These are phyloP conservation scores for Noctua pronuba DNA, from an alignment of 2,888 invertebrate species.

Conservation along the genomic window DNA sequence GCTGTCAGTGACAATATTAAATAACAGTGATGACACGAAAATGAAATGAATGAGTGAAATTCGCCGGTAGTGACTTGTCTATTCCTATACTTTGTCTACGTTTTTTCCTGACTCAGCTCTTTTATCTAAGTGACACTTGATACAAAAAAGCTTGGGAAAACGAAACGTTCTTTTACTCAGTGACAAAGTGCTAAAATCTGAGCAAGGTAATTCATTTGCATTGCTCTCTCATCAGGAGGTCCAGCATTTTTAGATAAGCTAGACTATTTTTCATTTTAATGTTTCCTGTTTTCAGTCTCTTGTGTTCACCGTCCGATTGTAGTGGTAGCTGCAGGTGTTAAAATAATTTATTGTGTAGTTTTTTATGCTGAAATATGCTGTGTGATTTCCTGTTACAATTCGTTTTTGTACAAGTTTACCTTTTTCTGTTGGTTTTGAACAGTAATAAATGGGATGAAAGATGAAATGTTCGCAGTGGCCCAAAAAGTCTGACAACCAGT, in stretches of 20 bases:
- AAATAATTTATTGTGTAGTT: slow-evolving; percentile 34
- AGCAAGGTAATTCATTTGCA: slow-evolving; percentile 66
- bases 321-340: slow-evolving; percentile 35
- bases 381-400: slow-evolving; percentile 16
- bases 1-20: background rate
- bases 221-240: slow-evolving; percentile 60
- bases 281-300: slow-evolving; percentile 66
- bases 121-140: slow-evolving; percentile 46
- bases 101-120: slow-evolving; percentile 28
- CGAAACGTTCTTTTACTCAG: slow-evolving; percentile 34
- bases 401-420: rapidly evolving
- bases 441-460: too few species aligned
- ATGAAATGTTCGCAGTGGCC: too few species aligned
- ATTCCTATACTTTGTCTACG: background rate
- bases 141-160: slow-evolving; percentile 52
- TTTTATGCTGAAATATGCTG: slow-evolving; percentile 35
- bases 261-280: slow-evolving; percentile 70
- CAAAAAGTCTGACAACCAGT: too few species aligned
- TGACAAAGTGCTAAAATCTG: slow-evolving; percentile 56
- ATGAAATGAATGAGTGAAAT: background rate
- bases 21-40: background rate
- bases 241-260: slow-evolving; percentile 70
- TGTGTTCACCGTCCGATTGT: slow-evolving; percentile 29
- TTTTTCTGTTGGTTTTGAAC: background rate
- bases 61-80: background rate